phyloP scores from a whole-genome alignment of 2,797 vertebrate species.

The Malacoctenus gilli region DNA sequence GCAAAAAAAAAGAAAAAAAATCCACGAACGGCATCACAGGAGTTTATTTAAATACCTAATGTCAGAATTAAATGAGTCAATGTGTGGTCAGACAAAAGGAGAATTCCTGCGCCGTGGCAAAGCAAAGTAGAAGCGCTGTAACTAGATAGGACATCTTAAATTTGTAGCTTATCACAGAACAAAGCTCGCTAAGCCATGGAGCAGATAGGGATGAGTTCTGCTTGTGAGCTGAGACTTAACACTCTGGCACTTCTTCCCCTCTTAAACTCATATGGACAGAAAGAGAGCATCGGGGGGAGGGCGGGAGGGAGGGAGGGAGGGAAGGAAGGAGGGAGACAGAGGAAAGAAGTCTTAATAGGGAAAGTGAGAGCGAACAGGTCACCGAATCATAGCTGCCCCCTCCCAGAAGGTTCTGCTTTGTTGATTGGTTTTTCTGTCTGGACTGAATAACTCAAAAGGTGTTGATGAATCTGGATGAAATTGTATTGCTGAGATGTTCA shows the following conservation, averaged over 20 bases:
- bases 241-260: constrained; percentile 29
- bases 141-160: constrained; percentile 32
- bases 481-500: constrained; percentile 14
- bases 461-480: too few species aligned
- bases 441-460: too few species aligned
- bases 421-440: too few species aligned
- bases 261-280: constrained; percentile 24
- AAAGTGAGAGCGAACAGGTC: background rate
- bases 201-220: constrained; percentile 41
- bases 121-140: constrained; percentile 2
- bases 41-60: background rate
- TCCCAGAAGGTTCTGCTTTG: too few species aligned
- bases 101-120: background rate
- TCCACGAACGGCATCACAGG: background rate
- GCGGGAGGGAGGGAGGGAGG: background rate
- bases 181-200: constrained; percentile 27
- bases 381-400: too few species aligned
- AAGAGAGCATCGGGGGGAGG: background rate
- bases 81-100: background rate
- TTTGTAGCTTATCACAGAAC: constrained; percentile 33
- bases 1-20: background rate
- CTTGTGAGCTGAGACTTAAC: constrained; percentile 33
- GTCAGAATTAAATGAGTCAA: background rate
- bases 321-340: constrained; percentile 2
- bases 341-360: background rate